Evolutionary conservation across 2,797 vertebrate species (phyloP), one percentile per base, ranked within the genome.

Genomic region (Varecia variegata): DNA sequence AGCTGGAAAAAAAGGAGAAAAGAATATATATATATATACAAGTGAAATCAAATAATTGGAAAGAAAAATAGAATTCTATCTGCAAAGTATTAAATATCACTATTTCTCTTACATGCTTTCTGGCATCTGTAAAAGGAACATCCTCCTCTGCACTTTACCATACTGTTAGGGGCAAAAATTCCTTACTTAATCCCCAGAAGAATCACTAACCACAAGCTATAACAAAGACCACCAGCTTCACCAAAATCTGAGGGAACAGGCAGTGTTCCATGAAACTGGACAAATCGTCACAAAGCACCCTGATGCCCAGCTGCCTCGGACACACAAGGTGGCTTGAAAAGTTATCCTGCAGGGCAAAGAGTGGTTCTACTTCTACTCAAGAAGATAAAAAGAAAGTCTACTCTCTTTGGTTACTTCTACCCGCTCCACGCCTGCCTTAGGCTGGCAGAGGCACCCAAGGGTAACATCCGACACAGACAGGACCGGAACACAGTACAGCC

Each of bases 1-100:
- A 79, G 25, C 21, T 47, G 13, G 27, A 54, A 27, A 30, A 30
- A 77, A 52, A 81, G 50, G 50, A 56, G 13, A 38, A 52, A 73
- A 90, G 58, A 52, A 4, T 30, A 35, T 30, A 40, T 9, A 35
- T 30, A 40, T 9, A 35, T 4, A 68, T 47, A 35, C 15, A 79
- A 84, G 18, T 70, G 20, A 85, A 91, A 89, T 45, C 35, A 89
- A 89, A 84, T 84, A 54, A 79, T 40, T 20, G 62, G 32, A n/a
- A 89, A 92, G 87, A 88, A 77, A 90, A 93, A 32, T 56, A 73
- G 40, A 91, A 52, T 65, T 84, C 8, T 80, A 62, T 56, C 38
- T 76, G 23, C 45, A 62, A 95, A 90, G 13, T 68, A 47, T 43
- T 70, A 58, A 18, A 38, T 50, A 7, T 74, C 85, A 70, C 10